Percentiles rank a stretch among this genome's conserved stretches.
Conservation (phyloP, 2,888 invertebrate genomes). For the Mesorhabditis sp. region DNA sequence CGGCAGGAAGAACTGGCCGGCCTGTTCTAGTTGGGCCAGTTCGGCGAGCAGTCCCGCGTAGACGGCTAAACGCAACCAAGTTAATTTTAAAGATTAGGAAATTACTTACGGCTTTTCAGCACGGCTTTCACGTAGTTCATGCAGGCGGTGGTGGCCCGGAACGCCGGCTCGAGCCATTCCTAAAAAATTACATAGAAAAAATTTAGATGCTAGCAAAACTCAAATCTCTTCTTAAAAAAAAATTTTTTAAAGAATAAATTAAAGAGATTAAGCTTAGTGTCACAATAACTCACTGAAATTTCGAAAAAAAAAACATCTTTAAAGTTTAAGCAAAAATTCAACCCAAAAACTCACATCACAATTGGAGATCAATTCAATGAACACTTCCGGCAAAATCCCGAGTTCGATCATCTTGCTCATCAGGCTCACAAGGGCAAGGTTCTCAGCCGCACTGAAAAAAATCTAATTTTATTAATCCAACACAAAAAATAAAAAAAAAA, state of each 20-base stretch:
- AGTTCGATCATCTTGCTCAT: not conserved
- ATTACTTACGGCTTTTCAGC: not conserved
- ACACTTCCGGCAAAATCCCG: not conserved
- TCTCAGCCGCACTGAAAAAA: not conserved
- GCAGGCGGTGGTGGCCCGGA: not conserved
- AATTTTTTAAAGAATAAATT: too few relatives aligned
- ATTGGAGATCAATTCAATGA: not conserved
- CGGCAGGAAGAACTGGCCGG: not conserved
- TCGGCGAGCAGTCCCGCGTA: not conserved
- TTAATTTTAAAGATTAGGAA: not conserved
- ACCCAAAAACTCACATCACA: not conserved
- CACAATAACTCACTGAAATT: too few relatives aligned
- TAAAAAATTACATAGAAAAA: not conserved
- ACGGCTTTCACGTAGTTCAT: constrained; percentile 4
- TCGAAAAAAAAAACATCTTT: too few relatives aligned
- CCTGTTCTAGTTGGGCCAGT: not conserved
- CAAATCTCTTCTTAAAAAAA: too few relatives aligned
- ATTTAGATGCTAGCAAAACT: too few relatives aligned
- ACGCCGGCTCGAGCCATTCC: not conserved
- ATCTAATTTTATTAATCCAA: not conserved
- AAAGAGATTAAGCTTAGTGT: too few relatives aligned
- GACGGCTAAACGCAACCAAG: not conserved
- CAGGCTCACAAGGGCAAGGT: not conserved
- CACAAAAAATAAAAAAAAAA: too few relatives aligned
- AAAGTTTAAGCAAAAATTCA: too few relatives aligned